Conservation (phyloP, 2,113 vertebrate genomes). For the Chionomys nivalis region DNA sequence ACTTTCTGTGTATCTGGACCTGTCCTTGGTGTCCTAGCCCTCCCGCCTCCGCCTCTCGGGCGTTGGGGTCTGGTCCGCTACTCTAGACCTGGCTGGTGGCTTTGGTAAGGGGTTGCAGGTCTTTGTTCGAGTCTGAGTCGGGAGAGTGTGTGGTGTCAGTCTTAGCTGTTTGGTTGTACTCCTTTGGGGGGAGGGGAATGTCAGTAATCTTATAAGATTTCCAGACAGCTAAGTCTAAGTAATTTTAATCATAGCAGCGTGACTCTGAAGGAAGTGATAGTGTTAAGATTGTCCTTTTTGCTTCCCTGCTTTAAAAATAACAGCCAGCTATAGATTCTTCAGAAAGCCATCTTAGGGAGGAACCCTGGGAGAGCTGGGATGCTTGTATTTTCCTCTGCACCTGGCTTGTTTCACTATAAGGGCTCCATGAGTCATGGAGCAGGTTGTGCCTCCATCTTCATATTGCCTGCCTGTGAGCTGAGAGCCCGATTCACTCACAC, state of each 20-base stretch:
- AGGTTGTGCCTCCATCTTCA: constrained; percentile 45
- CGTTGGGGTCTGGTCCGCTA: too few relatives aligned
- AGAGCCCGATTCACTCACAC: constrained; percentile 10
- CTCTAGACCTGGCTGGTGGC: not conserved
- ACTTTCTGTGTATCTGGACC: not conserved
- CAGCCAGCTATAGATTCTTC: constrained; percentile 57
- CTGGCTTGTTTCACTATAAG: constrained; percentile 69
- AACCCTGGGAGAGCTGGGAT: constrained; percentile 57
- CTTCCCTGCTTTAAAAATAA: constrained; percentile 68
- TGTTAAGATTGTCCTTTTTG: not conserved
- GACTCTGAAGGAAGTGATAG: constrained; percentile 53
- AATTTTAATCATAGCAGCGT: constrained; percentile 28
- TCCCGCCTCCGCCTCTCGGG: not conserved
- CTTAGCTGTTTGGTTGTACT: not conserved
- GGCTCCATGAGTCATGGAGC: constrained; percentile 63
- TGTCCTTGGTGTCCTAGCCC: too few relatives aligned
- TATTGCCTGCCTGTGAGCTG: constrained; percentile 38
- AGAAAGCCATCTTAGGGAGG: constrained; percentile 55
- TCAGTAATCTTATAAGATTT: constrained; percentile 19
- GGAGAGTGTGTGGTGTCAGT: not conserved
- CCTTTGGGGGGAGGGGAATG: too few relatives aligned
- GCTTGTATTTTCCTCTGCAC: constrained; percentile 58
- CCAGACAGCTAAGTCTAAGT: constrained; percentile 36
- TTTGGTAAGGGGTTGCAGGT: not conserved
- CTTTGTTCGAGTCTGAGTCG: not conserved